phyloP scores from a whole-genome alignment of 2,888 invertebrate genomes.

The Apocheima hispidaria region DNA sequence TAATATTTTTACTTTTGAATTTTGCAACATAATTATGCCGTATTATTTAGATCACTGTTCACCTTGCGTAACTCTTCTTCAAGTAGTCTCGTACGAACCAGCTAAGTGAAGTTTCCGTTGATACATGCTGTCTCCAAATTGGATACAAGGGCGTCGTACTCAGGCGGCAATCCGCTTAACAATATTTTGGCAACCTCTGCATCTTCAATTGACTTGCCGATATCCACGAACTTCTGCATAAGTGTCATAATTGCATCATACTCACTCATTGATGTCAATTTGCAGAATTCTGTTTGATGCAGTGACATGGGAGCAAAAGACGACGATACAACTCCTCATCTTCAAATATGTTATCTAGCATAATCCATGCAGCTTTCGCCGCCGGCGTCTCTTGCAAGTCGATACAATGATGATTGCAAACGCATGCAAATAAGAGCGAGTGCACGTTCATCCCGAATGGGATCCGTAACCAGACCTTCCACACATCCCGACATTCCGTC shows the following conservation, averaged over 20 bases:
- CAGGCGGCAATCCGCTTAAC: conserved; percentile 13
- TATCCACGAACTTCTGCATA: conserved; percentile 13
- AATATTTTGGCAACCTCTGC: conserved; percentile 16
- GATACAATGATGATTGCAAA: background rate
- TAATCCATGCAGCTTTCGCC: conserved; percentile 17
- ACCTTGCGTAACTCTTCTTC: background rate
- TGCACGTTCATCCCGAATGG: conserved; percentile 6
- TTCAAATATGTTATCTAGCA: conserved; percentile 8
- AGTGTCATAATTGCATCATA: conserved; percentile 8
- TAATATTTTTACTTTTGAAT: background rate
- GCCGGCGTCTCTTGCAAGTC: background rate
- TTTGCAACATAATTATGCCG: conserved; percentile 1
- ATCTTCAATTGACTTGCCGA: conserved; percentile 11
- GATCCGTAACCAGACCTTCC: conserved; percentile 3
- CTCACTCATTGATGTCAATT: conserved; percentile 7
- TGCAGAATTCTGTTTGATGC: background rate
- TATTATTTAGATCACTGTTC: background rate
- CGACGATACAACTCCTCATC: conserved; percentile 11
- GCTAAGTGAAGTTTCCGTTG: background rate
- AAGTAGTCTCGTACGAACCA: background rate
- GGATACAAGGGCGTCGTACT: conserved; percentile 13
- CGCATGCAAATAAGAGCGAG: conserved; percentile 16
- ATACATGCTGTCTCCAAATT: conserved; percentile 2
- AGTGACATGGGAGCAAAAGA: conserved; percentile 1
- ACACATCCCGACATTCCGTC: conserved; percentile 12